phyloP scores from a whole-genome alignment of 2,797 vertebrate genomes.

The Neostethus bicornis region DNA sequence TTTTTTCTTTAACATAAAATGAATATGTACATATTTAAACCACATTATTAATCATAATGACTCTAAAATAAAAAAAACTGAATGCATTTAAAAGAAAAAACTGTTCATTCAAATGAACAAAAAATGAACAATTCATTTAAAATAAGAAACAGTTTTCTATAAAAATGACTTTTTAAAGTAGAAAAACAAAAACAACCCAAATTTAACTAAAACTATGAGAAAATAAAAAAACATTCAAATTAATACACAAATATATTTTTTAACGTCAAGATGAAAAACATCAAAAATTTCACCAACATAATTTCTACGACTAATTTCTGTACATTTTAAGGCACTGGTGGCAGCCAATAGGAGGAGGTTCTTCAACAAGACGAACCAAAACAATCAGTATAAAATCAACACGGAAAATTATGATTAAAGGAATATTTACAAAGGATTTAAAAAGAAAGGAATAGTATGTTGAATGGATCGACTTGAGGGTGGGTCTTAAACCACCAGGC shows the following conservation, averaged over 20 bases:
- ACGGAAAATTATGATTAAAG: conserved; percentile 23
- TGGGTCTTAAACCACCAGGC: conserved; percentile 85
- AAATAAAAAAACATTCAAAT: conserved; percentile 11
- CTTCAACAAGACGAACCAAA: too few species aligned
- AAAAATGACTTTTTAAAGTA: conserved; percentile 30
- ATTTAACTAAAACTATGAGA: conserved; percentile 19
- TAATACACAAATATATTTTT: conserved; percentile 5
- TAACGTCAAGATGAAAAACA: conserved; percentile 12
- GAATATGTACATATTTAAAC: conserved; percentile 27
- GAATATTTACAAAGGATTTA: conserved; percentile 56
- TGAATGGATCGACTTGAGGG: neutral
- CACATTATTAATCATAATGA: conserved; percentile 7
- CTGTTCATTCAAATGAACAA: conserved; percentile 39
- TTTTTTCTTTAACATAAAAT: conserved; percentile 44
- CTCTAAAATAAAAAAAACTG: conserved; percentile 13
- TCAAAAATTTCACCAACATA: conserved; percentile 7
- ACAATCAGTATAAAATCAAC: conserved; percentile 35
- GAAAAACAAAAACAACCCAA: conserved; percentile 17
- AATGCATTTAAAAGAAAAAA: conserved; percentile 12
- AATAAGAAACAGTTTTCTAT: conserved; percentile 17
- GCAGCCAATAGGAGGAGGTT: conserved; percentile 77
- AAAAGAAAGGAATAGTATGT: conserved; percentile 4
- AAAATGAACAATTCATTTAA: too few species aligned
- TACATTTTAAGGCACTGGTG: conserved; percentile 78
- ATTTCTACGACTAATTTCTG: conserved; percentile 49